Conservation (phyloP, 2,888 invertebrate genomes). For the Drosophila tanythrix region DNA sequence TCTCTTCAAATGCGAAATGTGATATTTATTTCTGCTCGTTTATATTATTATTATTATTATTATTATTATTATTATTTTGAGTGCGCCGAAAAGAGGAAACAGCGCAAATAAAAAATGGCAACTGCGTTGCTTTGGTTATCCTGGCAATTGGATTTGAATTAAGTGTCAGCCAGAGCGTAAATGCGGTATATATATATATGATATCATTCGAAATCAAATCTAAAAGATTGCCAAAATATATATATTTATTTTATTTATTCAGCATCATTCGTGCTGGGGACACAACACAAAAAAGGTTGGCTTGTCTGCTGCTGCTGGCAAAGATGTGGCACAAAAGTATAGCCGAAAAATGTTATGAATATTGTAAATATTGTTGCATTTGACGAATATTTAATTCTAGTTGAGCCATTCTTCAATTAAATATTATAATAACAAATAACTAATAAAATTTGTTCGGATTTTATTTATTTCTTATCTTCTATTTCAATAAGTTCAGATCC, state of each 20-base stretch:
- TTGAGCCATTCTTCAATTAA: constrained; percentile 82
- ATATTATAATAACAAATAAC: not conserved
- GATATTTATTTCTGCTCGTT: constrained; percentile 43
- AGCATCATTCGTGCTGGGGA: too few relatives aligned
- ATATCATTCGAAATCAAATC: constrained; percentile 2
- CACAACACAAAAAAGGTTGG: too few relatives aligned
- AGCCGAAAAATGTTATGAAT: too few relatives aligned
- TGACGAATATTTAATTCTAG: not conserved
- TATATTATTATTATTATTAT: constrained; percentile 6
- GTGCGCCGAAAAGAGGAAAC: not conserved
- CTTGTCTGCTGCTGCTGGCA: too few relatives aligned
- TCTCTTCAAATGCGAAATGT: constrained; percentile 53
- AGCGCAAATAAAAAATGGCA: not conserved
- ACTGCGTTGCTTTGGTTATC: constrained; percentile 42
- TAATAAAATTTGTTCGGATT: not conserved
- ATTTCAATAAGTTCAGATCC: not conserved
- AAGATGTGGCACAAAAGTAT: too few relatives aligned
- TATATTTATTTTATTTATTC: not conserved
- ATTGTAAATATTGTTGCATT: not conserved
- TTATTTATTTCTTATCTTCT: not conserved
- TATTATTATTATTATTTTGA: constrained; percentile 14
- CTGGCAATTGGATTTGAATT: constrained; percentile 45
- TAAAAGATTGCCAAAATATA: not conserved
- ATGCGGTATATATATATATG: constrained; percentile 9
- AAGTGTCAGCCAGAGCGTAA: constrained; percentile 38